Evolutionary conservation across 2,888 invertebrate genomes (phyloP).

Genomic region (Tetheella fluctuosa): DNA sequence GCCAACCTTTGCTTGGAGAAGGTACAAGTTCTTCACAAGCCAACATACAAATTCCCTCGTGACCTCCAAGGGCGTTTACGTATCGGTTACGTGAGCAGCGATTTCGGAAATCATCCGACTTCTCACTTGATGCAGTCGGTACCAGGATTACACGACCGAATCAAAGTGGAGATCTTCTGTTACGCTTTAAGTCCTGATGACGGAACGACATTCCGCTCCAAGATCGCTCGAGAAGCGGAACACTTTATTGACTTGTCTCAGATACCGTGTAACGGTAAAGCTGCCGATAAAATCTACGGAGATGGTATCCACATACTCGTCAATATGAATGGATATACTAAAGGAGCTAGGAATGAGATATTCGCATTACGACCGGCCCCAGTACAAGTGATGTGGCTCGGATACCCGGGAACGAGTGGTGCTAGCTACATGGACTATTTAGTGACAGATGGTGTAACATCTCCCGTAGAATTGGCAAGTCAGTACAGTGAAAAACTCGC

Average conservation of each 20-base stretch:
- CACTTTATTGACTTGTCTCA: conserved; percentile 98
- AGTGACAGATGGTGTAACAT: conserved; percentile 97
- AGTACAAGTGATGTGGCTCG: conserved; percentile 99
- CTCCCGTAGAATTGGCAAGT: conserved; percentile 93
- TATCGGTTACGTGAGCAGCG: conserved; percentile 99
- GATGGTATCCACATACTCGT: conserved; percentile 99
- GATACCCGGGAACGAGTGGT: conserved; percentile 99
- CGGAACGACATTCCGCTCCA: conserved; percentile 98
- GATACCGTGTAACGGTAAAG: conserved; percentile 98
- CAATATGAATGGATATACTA: conserved; percentile 99
- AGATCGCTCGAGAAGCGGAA: conserved; percentile 96
- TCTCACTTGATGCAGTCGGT: conserved; percentile 99
- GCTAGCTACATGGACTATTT: conserved; percentile 99
- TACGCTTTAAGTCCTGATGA: conserved; percentile 98
- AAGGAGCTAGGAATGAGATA: conserved; percentile 99
- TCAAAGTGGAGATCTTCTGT: conserved; percentile 95
- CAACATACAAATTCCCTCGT: conserved; percentile 91
- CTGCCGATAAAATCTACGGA: conserved; percentile 96
- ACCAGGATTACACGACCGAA: conserved; percentile 95
- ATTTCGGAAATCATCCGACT: conserved; percentile 99
- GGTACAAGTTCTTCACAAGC: conserved; percentile 97
- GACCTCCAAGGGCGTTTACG: conserved; percentile 90
- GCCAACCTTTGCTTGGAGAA: conserved; percentile 99
- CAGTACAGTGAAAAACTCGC: conserved; percentile 99
- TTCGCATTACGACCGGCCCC: conserved; percentile 98